Conservation (phyloP, 2,113 vertebrate genomes). For the Ranitomeya imitator region DNA sequence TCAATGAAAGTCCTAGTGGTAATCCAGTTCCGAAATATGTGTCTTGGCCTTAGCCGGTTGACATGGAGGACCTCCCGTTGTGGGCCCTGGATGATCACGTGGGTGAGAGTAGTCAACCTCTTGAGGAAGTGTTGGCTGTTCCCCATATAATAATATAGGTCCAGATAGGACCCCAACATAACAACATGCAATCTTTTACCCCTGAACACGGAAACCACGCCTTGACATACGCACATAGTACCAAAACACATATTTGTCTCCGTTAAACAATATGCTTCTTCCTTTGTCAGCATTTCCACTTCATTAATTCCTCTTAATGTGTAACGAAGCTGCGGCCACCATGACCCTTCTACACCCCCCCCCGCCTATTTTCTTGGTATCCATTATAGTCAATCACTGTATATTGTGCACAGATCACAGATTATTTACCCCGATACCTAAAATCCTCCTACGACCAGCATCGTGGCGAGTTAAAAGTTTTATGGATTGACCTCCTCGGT, state of each 20-base stretch:
- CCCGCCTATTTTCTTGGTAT: conserved; percentile 55
- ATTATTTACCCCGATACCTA: neutral
- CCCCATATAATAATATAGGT: neutral
- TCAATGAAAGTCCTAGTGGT: neutral
- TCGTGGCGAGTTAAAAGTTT: neutral
- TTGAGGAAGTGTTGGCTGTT: neutral
- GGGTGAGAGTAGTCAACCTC: neutral
- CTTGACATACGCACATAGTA: conserved; percentile 2
- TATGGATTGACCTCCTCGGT: neutral
- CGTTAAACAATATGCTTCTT: conserved; percentile 6
- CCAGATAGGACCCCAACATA: neutral
- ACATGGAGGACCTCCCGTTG: neutral
- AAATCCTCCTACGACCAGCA: neutral
- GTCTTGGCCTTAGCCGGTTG: neutral
- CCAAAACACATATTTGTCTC: conserved; percentile 54
- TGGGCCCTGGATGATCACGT: neutral
- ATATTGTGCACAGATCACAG: neutral
- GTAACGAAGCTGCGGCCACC: conserved; percentile 22
- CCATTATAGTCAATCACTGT: neutral
- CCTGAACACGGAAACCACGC: neutral
- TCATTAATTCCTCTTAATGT: conserved; percentile 55
- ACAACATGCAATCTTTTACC: neutral
- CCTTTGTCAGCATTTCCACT: conserved; percentile 49
- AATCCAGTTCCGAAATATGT: neutral
- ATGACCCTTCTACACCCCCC: conserved; percentile 30